Base-by-base conservation (phyloP, 2,888 invertebrate species). In the Drosophila mulleri region DNA sequence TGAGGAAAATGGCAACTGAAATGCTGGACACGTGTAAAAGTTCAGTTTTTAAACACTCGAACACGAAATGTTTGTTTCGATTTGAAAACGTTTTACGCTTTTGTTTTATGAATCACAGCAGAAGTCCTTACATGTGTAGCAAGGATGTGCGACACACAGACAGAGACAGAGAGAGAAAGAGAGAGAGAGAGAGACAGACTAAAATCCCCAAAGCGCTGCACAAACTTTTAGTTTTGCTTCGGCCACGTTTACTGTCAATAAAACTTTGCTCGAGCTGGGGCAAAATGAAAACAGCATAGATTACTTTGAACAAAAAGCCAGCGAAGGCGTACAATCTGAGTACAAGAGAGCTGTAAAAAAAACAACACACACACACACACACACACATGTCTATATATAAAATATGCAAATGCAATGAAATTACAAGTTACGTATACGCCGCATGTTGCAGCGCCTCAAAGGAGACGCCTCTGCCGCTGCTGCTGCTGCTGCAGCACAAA, bases 391-490 rank as follows among this genome's bases (percentile, higher is more conserved):
- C 11, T 29, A 74, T 69, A 70, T 72, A 82, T 82, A 75, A 81
- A 82, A 81, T 85, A 88, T 88, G 84, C 81, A 85, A 88, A 88
- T 85, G 88, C 88, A 85, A 81, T 88, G 81, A 85, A 88, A 85
- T 85, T 83, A 85, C 86, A 88, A 72, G 88, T 74, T 85, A 83
- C 83, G 88, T 83, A 85, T 88, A 81, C 85, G 88, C 80, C 83
- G 68, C 81, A 54, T 84, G 56, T 29, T 72, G 85, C 81, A 82
- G 66, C 44, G 20, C 26, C 47, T 50, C 47, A 53, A 29, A 64
- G 63, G 48, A 39, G 57, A 12, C 23, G 66, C 60, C 29, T 42
- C 14, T 37, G 53, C 29, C 8, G 45, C 26, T 16, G 8, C 23
- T 45, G 45, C 39, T 29, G 16, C 29, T 45, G 63, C 45, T 42